Conservation (phyloP, 2,113 vertebrate species). For the Notothenia rossii region DNA sequence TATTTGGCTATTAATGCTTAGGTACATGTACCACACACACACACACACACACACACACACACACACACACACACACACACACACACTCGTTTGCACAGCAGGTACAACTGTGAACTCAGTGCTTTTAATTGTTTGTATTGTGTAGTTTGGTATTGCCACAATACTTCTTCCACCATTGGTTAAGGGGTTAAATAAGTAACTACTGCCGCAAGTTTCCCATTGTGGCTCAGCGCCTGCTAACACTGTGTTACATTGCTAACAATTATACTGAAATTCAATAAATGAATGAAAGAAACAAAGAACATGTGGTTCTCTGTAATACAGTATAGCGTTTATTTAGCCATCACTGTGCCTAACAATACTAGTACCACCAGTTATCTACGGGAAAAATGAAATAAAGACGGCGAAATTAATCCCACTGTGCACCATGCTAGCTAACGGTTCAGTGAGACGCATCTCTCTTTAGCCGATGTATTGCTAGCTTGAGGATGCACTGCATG, state of each 20-base stretch:
- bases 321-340: not conserved
- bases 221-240: slow-evolving; percentile 11
- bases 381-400: not conserved
- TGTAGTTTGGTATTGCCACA: not conserved
- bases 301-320: not conserved
- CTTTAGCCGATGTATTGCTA: slow-evolving; percentile 4
- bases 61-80: too few species aligned
- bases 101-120: not conserved
- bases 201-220: not conserved
- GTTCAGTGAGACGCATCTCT: slow-evolving; percentile 5
- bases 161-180: not conserved
- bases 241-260: not conserved
- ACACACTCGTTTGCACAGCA: not conserved
- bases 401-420: slow-evolving; percentile 5
- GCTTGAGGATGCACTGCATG: slow-evolving; percentile 42
- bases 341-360: not conserved
- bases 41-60: too few species aligned
- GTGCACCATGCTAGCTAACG: slow-evolving; percentile 2
- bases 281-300: not conserved
- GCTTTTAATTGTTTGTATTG: not conserved
- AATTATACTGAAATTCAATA: not conserved
- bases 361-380: fast-evolving
- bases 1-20: not conserved
- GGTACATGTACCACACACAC: not conserved
- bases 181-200: not conserved